Conservation (phyloP, 2,797 vertebrate genomes). For the Chiloscyllium punctatum region DNA sequence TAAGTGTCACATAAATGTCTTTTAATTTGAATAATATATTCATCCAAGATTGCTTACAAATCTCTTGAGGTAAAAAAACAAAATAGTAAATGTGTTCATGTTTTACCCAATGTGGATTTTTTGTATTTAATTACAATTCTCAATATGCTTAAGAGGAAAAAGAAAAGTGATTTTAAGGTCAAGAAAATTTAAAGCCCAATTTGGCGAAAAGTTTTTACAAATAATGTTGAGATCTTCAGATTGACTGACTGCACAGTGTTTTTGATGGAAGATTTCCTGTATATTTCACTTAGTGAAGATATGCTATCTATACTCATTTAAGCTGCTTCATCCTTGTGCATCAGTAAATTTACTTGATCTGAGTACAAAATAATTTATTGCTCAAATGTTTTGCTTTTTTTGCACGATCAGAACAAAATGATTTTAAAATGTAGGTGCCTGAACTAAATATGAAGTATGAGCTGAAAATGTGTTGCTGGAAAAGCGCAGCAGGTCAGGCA, state of each 20-base stretch:
- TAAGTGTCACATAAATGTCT: neutral
- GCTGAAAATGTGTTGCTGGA: too few species aligned
- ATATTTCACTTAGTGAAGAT: slow-evolving; percentile 5
- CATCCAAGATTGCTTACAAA: neutral
- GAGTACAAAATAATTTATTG: slow-evolving; percentile 33
- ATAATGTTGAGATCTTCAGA: neutral
- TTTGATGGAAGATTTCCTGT: neutral
- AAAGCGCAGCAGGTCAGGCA: too few species aligned
- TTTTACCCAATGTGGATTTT: neutral
- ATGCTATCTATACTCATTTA: slow-evolving; percentile 7
- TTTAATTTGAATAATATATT: slow-evolving; percentile 26
- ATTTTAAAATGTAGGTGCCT: neutral
- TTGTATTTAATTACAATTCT: neutral
- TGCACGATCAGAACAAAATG: slow-evolving; percentile 11
- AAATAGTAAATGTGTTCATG: neutral
- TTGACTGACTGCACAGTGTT: neutral
- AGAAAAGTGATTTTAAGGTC: neutral
- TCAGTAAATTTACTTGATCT: too few species aligned
- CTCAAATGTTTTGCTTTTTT: slow-evolving; percentile 30
- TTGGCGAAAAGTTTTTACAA: neutral
- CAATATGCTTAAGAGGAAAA: neutral
- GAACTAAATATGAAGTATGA: neutral
- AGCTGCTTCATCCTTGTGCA: neutral
- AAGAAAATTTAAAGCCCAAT: neutral
- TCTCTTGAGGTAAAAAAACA: neutral